A percentile compares a stretch with the other conserved stretches of the same genome.
Evolutionary conservation across 2,888 invertebrate species (phyloP).

Genomic region (Protodeltote pygarga): DNA sequence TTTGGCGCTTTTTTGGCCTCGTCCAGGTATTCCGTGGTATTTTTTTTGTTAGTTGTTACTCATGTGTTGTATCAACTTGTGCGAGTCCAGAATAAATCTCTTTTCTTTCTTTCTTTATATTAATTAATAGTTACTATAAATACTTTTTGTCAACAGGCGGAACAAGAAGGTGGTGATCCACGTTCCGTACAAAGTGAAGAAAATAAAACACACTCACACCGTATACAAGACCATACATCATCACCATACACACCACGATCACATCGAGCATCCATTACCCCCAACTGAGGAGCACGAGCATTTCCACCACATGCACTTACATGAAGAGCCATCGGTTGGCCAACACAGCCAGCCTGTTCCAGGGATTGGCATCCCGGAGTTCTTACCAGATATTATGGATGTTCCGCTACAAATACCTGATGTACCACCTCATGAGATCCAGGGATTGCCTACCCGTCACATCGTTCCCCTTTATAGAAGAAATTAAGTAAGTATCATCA

Average conservation of each 20-base stretch:
- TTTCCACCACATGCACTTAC: slow-evolving; percentile 80
- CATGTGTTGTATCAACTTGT: no score
- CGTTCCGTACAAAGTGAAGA: slow-evolving; percentile 89
- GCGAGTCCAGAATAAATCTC: no score
- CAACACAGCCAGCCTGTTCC: slow-evolving; percentile 73
- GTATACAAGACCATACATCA: slow-evolving; percentile 90
- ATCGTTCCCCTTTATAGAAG: slow-evolving; percentile 69
- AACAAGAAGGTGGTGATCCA: slow-evolving; percentile 90
- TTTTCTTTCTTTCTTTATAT: no score
- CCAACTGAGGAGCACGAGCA: slow-evolving; percentile 81
- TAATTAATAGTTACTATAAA: no score
- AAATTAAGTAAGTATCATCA: slow-evolving; percentile 51
- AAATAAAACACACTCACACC: slow-evolving; percentile 90
- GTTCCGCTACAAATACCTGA: slow-evolving; percentile 62
- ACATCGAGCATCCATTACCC: slow-evolving; percentile 58
- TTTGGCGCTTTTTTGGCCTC: no score
- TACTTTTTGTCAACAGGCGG: slow-evolving; percentile 70
- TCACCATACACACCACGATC: slow-evolving; percentile 77
- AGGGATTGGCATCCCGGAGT: slow-evolving; percentile 77
- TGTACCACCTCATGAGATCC: slow-evolving; percentile 58
- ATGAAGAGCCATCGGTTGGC: slow-evolving; percentile 65
- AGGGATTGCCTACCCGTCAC: slow-evolving; percentile 58
- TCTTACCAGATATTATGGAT: slow-evolving; percentile 73
- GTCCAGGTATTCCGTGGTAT: no score
- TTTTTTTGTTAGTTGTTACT: no score